phyloP scores from a whole-genome alignment of 2,113 vertebrate species.

The Chaenogobius annularis region DNA sequence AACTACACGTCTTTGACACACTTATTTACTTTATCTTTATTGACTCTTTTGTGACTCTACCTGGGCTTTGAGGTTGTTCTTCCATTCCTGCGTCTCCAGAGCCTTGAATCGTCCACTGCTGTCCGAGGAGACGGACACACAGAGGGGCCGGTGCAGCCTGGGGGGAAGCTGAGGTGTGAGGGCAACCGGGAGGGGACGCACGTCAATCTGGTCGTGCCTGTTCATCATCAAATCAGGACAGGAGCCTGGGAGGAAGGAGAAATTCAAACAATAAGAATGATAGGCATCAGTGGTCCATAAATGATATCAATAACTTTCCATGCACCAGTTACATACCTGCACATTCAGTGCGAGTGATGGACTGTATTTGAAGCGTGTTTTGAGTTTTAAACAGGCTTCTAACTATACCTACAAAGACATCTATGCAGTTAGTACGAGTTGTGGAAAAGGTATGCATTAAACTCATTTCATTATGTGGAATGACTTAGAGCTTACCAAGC shows the following conservation, averaged over 20 bases:
- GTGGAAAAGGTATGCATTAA: not conserved
- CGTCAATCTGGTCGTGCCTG: constrained; percentile 66
- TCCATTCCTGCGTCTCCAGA: constrained; percentile 74
- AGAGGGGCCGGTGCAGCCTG: constrained; percentile 69
- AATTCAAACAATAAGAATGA: not conserved
- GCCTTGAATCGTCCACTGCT: constrained; percentile 73
- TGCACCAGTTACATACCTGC: constrained; percentile 54
- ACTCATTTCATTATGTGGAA: not conserved
- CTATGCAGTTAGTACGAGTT: not conserved
- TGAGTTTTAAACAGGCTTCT: constrained; percentile 66
- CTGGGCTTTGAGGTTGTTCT: constrained; percentile 79
- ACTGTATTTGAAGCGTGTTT: constrained; percentile 66
- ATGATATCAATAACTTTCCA: no score
- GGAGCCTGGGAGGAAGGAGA: constrained; percentile 62
- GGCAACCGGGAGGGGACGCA: constrained; percentile 57
- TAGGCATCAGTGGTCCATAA: not conserved
- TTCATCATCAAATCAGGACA: constrained; percentile 78
- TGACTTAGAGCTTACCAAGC: constrained; percentile 31
- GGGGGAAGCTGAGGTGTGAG: constrained; percentile 63
- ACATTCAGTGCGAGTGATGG: constrained; percentile 62
- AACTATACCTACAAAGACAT: constrained; percentile 55
- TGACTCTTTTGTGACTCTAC: constrained; percentile 35
- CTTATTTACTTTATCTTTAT: not conserved
- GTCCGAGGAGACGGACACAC: constrained; percentile 73
- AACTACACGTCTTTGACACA: no score